Evolutionary conservation across 2,888 invertebrate genomes (phyloP).

Genomic region (Acronicta leporina): DNA sequence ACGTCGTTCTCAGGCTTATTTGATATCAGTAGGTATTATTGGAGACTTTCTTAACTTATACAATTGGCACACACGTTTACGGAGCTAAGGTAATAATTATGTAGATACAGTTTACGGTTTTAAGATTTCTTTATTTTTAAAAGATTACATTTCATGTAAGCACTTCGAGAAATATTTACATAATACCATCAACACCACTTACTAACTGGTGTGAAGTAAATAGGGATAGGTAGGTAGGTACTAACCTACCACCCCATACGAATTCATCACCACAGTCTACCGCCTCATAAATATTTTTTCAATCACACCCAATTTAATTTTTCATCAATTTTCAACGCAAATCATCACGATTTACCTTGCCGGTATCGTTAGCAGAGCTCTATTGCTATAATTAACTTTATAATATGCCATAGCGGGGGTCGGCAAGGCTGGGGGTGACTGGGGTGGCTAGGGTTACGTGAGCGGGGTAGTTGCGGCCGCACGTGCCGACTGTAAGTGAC

Average conservation of each 20-base stretch:
- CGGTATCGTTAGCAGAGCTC: conserved; percentile 30
- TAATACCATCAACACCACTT: too few species aligned
- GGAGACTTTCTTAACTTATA: neutral
- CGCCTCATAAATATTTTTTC: neutral
- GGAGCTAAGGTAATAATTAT: too few species aligned
- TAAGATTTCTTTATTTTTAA: too few species aligned
- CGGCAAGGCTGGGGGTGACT: conserved; percentile 2
- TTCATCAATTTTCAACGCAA: conserved; percentile 24
- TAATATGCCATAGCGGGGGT: conserved; percentile 45
- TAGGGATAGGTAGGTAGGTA: too few species aligned
- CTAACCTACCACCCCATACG: too few species aligned
- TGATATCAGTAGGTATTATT: conserved; percentile 3
- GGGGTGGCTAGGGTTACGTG: conserved; percentile 26
- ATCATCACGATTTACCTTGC: conserved; percentile 18
- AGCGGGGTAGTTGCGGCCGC: conserved; percentile 34
- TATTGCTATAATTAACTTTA: conserved; percentile 48
- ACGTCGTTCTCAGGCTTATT: conserved; percentile 28
- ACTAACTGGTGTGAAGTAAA: too few species aligned
- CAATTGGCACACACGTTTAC: neutral
- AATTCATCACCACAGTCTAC: too few species aligned
- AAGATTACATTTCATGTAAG: too few species aligned
- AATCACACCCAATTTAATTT: neutral
- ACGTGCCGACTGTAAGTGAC: conserved; percentile 47
- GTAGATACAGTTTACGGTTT: too few species aligned
- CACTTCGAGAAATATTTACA: too few species aligned